Evolutionary conservation across 2,113 vertebrate species (phyloP).

Genomic region (Psammodynastes pulverulentus): DNA sequence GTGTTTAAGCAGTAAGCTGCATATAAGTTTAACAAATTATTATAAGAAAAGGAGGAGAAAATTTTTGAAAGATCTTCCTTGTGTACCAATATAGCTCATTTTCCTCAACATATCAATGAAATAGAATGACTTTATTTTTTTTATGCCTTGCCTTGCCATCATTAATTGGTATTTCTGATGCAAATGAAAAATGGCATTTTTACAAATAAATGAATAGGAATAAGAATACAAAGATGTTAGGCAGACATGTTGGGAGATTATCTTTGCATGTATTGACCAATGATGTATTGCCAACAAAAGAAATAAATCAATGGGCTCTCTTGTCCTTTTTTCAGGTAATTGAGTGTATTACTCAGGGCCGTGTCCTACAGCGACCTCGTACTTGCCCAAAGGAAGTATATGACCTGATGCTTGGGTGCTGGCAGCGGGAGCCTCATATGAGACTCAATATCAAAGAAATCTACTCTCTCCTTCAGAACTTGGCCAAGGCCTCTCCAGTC

Average conservation of each 20-base stretch:
- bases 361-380: slow-evolving; percentile 94
- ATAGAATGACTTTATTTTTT: neutral
- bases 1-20: neutral
- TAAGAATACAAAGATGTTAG: neutral
- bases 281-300: neutral
- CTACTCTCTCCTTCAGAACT: slow-evolving; percentile 90
- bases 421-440: slow-evolving; percentile 97
- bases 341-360: slow-evolving; percentile 98
- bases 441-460: slow-evolving; percentile 98
- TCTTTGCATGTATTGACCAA: neutral
- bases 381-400: slow-evolving; percentile 98
- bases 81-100: neutral
- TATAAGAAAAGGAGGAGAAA: neutral
- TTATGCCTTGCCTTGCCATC: neutral
- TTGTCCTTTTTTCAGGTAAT: slow-evolving; percentile 79
- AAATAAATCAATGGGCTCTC: slow-evolving; percentile 19
- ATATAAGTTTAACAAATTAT: neutral
- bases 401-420: slow-evolving; percentile 98
- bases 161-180: neutral
- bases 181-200: neutral
- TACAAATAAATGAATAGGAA: neutral
- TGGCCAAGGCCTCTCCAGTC: slow-evolving; percentile 97
- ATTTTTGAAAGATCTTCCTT: neutral
- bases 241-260: neutral
- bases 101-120: neutral